A percentile compares a stretch with the other conserved stretches of the same genome.
These are phyloP conservation scores for Temnothorax unifasciatus DNA, from an alignment of 2,888 invertebrate species.

Conservation along the genomic window DNA sequence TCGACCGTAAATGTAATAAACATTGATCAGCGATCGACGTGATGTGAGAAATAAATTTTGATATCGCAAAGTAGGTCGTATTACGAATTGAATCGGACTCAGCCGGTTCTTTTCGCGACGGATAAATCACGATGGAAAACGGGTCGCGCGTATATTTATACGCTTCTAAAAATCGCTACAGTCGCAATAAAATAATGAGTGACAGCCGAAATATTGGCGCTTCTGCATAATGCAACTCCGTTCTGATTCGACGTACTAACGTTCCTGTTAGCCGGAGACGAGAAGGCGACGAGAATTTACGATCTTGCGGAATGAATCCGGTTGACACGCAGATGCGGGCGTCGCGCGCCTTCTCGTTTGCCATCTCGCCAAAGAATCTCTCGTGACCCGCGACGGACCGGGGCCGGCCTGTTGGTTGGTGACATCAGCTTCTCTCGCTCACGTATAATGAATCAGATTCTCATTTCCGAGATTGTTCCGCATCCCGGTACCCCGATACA, in stretches of 20 bases:
- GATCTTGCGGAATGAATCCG: neutral
- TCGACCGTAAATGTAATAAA: constrained; percentile 7
- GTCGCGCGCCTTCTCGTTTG: neutral
- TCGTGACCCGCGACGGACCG: neutral
- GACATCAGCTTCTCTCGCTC: constrained; percentile 32
- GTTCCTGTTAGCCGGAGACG: constrained; percentile 6
- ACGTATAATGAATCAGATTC: constrained; percentile 43
- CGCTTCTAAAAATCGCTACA: constrained; percentile 43
- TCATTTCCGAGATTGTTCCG: constrained; percentile 52
- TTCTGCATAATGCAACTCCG: constrained; percentile 34
- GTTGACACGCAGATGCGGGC: constrained; percentile 26
- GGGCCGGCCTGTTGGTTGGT: neutral
- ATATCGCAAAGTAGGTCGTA: constrained; percentile 34
- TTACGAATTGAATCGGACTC: constrained; percentile 43
- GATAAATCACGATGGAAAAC: constrained; percentile 15
- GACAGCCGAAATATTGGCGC: constrained; percentile 44
- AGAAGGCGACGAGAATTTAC: constrained; percentile 25
- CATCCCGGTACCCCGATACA: constrained; percentile 55
- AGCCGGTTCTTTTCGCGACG: constrained; percentile 12
- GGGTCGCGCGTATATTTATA: constrained; percentile 46
- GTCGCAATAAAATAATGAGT: constrained; percentile 53
- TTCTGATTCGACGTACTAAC: constrained; percentile 9
- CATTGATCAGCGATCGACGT: neutral
- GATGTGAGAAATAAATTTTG: constrained; percentile 28
- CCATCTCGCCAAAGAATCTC: constrained; percentile 27